phyloP scores from a whole-genome alignment of 2,888 invertebrate species.

The Pemphredon lugubris region DNA sequence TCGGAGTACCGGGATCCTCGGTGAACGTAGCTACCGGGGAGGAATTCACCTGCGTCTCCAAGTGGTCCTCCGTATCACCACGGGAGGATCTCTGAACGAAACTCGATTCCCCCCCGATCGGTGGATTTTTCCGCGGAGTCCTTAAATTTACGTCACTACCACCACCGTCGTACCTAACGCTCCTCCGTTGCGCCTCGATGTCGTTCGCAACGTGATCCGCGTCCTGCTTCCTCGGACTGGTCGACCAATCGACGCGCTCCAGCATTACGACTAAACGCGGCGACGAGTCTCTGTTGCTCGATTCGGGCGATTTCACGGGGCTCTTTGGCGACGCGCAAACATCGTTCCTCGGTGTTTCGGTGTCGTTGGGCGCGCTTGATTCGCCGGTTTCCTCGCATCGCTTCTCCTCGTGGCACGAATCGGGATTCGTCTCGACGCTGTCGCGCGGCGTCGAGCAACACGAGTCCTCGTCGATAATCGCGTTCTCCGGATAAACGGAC shows the following conservation, averaged over 20 bases:
- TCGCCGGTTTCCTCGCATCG: constrained; percentile 39
- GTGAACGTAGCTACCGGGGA: too few species aligned
- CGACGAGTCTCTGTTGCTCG: too few species aligned
- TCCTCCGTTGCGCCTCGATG: neutral
- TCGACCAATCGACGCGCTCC: too few species aligned
- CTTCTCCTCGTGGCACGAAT: constrained; percentile 29
- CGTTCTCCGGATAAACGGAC: constrained; percentile 4
- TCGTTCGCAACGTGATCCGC: neutral
- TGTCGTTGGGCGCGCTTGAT: neutral
- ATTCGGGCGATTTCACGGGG: too few species aligned
- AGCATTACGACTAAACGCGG: too few species aligned
- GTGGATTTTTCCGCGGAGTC: neutral
- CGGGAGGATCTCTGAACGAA: neutral
- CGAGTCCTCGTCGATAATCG: constrained; percentile 28
- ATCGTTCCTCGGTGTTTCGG: neutral
- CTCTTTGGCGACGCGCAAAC: too few species aligned
- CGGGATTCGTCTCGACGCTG: constrained; percentile 14
- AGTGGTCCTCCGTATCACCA: neutral
- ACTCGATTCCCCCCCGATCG: neutral
- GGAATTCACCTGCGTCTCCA: neutral
- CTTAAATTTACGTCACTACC: neutral
- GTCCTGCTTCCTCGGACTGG: constrained; percentile 10
- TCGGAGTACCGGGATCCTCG: too few species aligned
- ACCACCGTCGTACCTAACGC: neutral
- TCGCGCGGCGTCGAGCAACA: constrained; percentile 36